Percentiles rank a stretch among this genome's conserved stretches.
phyloP scores from a whole-genome alignment of 2,888 invertebrate species.

The Rhogogaster chlorosoma region DNA sequence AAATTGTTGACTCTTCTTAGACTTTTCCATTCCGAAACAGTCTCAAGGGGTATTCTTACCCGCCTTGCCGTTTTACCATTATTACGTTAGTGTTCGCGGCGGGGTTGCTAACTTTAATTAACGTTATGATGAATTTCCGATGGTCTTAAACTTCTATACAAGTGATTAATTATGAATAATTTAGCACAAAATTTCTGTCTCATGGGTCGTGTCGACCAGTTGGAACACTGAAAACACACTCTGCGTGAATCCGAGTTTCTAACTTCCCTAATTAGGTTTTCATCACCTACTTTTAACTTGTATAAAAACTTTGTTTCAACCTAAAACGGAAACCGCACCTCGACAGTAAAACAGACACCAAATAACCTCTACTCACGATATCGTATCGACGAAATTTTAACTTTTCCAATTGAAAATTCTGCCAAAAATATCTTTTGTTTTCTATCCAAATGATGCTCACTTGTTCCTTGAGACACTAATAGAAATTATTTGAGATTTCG shows the following conservation, averaged over 20 bases:
- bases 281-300: conserved; percentile 35
- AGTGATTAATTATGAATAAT: conserved; percentile 49
- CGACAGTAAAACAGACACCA: conserved; percentile 9
- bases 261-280: conserved; percentile 45
- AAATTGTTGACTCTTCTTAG: background rate
- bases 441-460: background rate
- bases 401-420: background rate
- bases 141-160: conserved; percentile 36
- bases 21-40: conserved; percentile 6
- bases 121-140: conserved; percentile 42
- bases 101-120: conserved; percentile 46
- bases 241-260: conserved; percentile 23
- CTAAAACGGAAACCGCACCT: background rate
- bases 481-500: too few species aligned
- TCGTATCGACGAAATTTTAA: background rate
- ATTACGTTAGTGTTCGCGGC: conserved; percentile 37
- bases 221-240: conserved; percentile 23
- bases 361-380: background rate
- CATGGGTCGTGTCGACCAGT: conserved; percentile 37
- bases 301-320: conserved; percentile 22
- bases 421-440: background rate
- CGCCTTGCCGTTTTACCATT: conserved; percentile 7
- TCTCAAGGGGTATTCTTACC: background rate
- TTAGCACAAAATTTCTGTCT: conserved; percentile 35
- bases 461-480: background rate